These are phyloP conservation scores for Arizona elegans DNA, from an alignment of 2,113 vertebrate species.

Conservation along the genomic window DNA sequence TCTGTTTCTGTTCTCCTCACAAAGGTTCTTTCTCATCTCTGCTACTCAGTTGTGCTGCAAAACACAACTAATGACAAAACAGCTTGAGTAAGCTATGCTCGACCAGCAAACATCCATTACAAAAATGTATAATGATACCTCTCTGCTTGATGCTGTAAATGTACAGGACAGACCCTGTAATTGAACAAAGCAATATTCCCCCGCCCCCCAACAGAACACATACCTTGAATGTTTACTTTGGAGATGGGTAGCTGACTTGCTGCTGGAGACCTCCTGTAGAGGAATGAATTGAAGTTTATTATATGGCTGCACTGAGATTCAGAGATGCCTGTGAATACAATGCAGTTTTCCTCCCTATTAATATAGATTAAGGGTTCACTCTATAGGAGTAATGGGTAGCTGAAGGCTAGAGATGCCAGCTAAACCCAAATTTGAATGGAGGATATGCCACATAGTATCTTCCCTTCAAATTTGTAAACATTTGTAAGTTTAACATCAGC, in stretches of 20 bases:
- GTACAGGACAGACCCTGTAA: not conserved
- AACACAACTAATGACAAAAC: not conserved
- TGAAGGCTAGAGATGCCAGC: not conserved
- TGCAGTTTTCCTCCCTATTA: not conserved
- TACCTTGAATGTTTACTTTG: slow-evolving; percentile 89
- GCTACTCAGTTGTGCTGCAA: not conserved
- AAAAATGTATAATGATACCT: not conserved
- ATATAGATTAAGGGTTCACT: not conserved
- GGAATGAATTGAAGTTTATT: slow-evolving; percentile 31
- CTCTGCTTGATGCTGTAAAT: not conserved
- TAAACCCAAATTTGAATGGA: not conserved
- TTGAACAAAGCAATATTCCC: not conserved
- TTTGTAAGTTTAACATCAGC: not conserved
- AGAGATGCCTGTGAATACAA: not conserved
- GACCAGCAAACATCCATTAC: not conserved
- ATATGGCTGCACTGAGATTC: not conserved
- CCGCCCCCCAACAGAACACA: slow-evolving; percentile 20
- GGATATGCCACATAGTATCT: not conserved
- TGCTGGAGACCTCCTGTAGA: slow-evolving; percentile 86
- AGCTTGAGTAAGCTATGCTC: not conserved
- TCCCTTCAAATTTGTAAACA: not conserved
- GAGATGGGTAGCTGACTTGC: slow-evolving; percentile 80
- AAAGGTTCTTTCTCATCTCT: not conserved
- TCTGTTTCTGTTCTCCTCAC: not conserved
- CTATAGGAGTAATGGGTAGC: not conserved